These are phyloP conservation scores for Pachyseris speciosa DNA, from an alignment of 64 coral and sea anemone species.

Conservation along the genomic window DNA sequence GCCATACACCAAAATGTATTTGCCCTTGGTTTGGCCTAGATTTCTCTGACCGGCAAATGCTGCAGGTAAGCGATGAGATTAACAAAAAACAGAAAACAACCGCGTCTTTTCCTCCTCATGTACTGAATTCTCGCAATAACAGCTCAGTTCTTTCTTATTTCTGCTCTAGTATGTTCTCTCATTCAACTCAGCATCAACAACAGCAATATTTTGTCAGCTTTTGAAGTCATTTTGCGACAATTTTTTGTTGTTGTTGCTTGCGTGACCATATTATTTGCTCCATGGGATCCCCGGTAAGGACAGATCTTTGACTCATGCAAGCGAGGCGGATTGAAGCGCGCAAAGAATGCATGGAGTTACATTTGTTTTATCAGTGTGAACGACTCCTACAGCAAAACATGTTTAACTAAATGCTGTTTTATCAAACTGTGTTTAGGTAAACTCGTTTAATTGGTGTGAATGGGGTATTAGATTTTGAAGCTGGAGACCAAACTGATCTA, in stretches of 20 bases:
- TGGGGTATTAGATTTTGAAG: constrained; percentile 50
- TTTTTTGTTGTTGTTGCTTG: neutral
- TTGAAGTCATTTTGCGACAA: neutral
- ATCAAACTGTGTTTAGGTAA: neutral
- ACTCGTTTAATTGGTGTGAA: constrained; percentile 23
- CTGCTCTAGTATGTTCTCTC: neutral
- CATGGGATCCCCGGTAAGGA: neutral
- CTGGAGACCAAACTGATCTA: constrained; percentile 7
- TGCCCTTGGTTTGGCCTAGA: constrained; percentile 10
- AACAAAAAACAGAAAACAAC: constrained; percentile 24
- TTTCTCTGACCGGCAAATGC: neutral
- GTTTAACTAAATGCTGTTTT: constrained; percentile 1
- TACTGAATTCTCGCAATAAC: constrained; percentile 2
- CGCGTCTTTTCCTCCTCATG: constrained; percentile 15
- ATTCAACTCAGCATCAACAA: neutral
- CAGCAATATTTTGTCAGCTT: neutral
- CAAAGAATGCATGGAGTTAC: constrained; percentile 6
- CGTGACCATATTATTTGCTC: neutral
- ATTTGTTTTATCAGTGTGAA: neutral
- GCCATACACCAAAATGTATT: neutral
- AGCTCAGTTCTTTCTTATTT: constrained; percentile 2
- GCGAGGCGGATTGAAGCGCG: neutral
- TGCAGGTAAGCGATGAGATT: constrained; percentile 18
- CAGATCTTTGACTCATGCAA: neutral
- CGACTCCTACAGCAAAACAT: neutral